Evolutionary conservation across 2,113 vertebrate genomes (phyloP), one percentile per base, ranked within the genome.

Genomic region (Trogon melanurus): DNA sequence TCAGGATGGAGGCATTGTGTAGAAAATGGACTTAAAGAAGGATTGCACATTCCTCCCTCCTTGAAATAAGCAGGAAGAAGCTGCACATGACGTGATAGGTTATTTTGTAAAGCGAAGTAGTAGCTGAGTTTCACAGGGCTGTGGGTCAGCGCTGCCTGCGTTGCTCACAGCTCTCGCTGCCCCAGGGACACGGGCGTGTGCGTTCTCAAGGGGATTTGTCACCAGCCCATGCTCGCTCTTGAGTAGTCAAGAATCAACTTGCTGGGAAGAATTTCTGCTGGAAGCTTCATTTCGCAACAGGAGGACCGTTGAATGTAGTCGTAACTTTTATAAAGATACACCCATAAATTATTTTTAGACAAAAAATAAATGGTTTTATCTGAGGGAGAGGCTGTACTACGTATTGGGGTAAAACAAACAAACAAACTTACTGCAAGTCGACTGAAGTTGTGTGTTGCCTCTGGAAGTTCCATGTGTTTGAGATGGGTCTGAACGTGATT

Each of bases 101-200:
- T 56, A 29, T 6, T 69, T 15, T 22, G 29, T 81, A n/a, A 80
- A 50, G 27, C 74, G 27, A 74, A 53, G 29, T 2, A 50, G 26
- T 16, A 22, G 47, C 18, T 23, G 64, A 47, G 6, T 64, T 91
- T 53, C 29, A 50, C n/a, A 58, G 64, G 26, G 47, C 56, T 54
- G 72, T 69, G 84, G 64, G 1, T 0, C 36, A 23, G 45, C 26
- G 10, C 4, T 15, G 7, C 10, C 30, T 0, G 0, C n/a, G 47
- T 66, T 26, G 48, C 12, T 50, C 4, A 1, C 19, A n/a, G 25
- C 53, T 50, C 3, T 41, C 41, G 41, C 41, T 41, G 41, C 41
- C 41, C 74, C 44, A 62, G 2, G 0, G 79, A 13, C 44, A 73
- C 21, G 57, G 76, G 22, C 62, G 13, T 27, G 69, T 27, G 23